phyloP scores from a whole-genome alignment of 2,888 invertebrate species.

The Dicycla oo region DNA sequence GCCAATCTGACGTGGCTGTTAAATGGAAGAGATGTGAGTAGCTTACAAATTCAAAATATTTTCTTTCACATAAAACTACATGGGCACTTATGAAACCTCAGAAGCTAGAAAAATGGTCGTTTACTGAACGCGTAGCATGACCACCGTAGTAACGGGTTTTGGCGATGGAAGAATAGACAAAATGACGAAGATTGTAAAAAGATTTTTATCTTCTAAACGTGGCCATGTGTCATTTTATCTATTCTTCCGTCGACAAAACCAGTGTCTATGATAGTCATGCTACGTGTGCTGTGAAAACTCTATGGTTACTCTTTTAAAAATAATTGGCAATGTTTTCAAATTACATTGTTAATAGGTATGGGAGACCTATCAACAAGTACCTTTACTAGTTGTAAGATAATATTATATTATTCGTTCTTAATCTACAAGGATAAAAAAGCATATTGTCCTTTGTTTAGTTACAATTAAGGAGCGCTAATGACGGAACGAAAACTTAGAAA shows the following conservation, averaged over 20 bases:
- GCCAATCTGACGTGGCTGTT: conserved; percentile 93
- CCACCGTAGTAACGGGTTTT: no score
- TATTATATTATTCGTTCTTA: not conserved
- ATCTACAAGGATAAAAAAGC: not conserved
- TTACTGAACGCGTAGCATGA: no score
- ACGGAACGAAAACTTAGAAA: not conserved
- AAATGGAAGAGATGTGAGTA: not conserved
- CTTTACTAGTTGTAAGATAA: not conserved
- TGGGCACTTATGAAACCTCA: not conserved
- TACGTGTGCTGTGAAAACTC: no score
- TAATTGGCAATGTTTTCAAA: not conserved
- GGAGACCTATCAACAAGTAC: not conserved
- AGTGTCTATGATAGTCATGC: no score
- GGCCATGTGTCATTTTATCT: no score
- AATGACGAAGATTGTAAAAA: no score
- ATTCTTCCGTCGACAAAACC: no score
- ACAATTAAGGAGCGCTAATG: not conserved
- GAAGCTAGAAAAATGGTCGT: not conserved
- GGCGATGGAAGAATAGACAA: no score
- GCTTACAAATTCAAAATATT: not conserved
- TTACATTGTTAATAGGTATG: not conserved
- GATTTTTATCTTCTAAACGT: no score
- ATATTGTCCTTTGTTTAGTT: not conserved
- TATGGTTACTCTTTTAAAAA: not conserved
- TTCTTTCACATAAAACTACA: not conserved